These are phyloP conservation scores for Carcharodon carcharias DNA, from an alignment of 2,797 vertebrate genomes.

Conservation along the genomic window DNA sequence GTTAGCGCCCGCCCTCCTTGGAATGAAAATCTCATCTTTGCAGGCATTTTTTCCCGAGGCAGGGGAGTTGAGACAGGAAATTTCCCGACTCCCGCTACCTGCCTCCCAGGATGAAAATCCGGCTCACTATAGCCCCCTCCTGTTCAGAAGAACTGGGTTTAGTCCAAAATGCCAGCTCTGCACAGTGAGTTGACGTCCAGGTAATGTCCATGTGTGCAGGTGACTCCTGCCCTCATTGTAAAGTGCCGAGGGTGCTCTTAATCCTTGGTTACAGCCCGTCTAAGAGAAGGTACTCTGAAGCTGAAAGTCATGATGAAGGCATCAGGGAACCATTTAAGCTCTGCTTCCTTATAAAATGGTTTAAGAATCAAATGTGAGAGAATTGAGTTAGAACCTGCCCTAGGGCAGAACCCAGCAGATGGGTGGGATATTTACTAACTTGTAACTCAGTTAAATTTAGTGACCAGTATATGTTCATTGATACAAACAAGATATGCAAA, in stretches of 20 bases:
- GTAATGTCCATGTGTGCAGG: background rate
- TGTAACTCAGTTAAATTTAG: background rate
- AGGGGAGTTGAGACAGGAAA: no score
- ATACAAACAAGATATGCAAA: background rate
- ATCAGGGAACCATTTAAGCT: background rate
- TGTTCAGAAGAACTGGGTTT: background rate
- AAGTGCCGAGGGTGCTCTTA: background rate
- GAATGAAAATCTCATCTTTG: no score
- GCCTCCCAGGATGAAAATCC: no score
- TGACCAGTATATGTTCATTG: background rate
- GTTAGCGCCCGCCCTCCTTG: no score
- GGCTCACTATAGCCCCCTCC: no score
- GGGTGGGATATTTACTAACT: no score
- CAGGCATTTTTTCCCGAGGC: no score
- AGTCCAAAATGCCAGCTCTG: background rate
- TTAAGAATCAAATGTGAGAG: no score
- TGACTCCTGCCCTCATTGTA: background rate
- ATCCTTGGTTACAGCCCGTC: background rate
- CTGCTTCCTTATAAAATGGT: background rate
- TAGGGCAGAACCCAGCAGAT: no score
- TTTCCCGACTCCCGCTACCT: no score
- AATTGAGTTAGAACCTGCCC: no score
- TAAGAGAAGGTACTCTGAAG: background rate
- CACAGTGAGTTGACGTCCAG: background rate
- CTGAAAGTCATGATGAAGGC: background rate